Evolutionary conservation across 2,113 vertebrate species (phyloP), one percentile per base, ranked within the genome.

Genomic region (Epinephelus moara): DNA sequence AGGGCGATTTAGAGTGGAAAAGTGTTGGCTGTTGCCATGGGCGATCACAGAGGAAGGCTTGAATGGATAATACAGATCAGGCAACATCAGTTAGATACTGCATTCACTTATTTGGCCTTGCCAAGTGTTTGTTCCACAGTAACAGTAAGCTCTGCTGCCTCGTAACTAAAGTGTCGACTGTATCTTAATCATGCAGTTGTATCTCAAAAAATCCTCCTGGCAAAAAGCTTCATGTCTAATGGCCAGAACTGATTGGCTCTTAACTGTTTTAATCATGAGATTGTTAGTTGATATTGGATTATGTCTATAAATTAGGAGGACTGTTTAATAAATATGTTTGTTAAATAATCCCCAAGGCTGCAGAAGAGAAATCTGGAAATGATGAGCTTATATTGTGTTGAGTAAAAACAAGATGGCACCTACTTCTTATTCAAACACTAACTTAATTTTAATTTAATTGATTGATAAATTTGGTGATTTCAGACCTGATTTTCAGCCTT

Each of bases 11-110:
- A 70, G 82, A 87, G 85, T 52, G 78, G 80, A 73, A 85, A 75
- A 85, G 85, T 87, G 88, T 88, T 37, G 56, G 82, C 80, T 89
- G 81, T 93, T 94, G 89, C 87, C 90, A 87, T 60, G 84, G 91
- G 84, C 88, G 84, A 91, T 93, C 77, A 59, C 86, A 60, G 80
- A 62, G 63, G 81, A 75, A 80, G 75, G 75, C 70, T 82, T 76
- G 69, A 93, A 93, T 80, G 84, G 86, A 86, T 87, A 82, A 91
- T 85, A 82, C 85, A 77, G 64, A 84, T 92, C 88, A 88, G 78
- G 86, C 75, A 72, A 63, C 75, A 81, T 90, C 88, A 87, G 57
- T 49, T 69, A 87, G 81, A 88, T 33, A 62, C 53, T 87, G 77
- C 61, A 66, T 85, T 89, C 79, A 74, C 62, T 69, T 86, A 67